These are phyloP conservation scores for Laticauda colubrina DNA, from an alignment of 2,113 vertebrate genomes.

Conservation along the genomic window DNA sequence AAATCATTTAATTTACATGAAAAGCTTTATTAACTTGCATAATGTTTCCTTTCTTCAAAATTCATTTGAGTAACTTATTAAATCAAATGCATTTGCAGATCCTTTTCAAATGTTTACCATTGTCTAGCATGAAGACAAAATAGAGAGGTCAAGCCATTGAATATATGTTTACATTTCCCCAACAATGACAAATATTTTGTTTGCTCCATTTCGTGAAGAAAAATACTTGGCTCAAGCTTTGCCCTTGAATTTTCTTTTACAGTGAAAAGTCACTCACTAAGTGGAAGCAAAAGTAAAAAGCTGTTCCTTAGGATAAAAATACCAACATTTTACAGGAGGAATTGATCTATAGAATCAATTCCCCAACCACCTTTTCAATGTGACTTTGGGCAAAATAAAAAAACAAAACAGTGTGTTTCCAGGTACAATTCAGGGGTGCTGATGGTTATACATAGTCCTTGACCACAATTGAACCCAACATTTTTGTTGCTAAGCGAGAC, in stretches of 20 bases:
- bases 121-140: background rate
- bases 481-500: too few relatives aligned
- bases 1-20: background rate
- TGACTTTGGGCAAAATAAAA: background rate
- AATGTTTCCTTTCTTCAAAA: background rate
- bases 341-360: background rate
- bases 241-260: constrained; percentile 25
- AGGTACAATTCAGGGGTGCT: too few relatives aligned
- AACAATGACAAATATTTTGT: background rate
- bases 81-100: background rate
- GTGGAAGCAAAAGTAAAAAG: constrained; percentile 11
- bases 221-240: constrained; percentile 26
- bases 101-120: constrained; percentile 18
- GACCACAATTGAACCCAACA: too few relatives aligned
- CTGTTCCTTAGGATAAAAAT: constrained; percentile 21
- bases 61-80: constrained; percentile 1
- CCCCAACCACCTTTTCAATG: background rate
- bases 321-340: constrained; percentile 16
- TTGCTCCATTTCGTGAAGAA: constrained; percentile 14
- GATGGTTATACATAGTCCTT: too few relatives aligned
- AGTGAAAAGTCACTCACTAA: background rate
- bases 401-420: background rate
- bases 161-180: background rate
- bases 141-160: background rate
- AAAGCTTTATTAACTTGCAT: background rate